Percentiles rank a stretch among this genome's conserved stretches.
These are phyloP conservation scores for Brachionus manjavacas DNA, from an alignment of 1,140 invertebrate genomes.

Conservation along the genomic window DNA sequence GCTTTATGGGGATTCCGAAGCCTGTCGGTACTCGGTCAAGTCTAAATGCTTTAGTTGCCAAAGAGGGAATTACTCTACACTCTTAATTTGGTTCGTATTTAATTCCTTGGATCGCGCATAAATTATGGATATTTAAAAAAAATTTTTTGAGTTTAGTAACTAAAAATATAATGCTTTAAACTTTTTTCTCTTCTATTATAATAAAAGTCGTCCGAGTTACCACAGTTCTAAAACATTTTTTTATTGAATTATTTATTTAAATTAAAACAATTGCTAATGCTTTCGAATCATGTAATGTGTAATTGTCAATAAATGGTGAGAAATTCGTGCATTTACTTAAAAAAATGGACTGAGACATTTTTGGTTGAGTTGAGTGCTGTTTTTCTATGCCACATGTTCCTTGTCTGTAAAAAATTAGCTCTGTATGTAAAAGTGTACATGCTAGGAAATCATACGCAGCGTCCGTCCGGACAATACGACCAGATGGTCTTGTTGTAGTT, in stretches of 20 bases:
- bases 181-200: conserved; percentile 5
- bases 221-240: conserved; percentile 20
- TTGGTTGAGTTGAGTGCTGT: neutral
- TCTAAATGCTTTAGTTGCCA: neutral
- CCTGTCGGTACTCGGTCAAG: neutral
- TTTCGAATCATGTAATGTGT: neutral
- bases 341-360: neutral
- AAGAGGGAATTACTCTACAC: neutral
- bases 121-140: conserved; percentile 18
- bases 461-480: neutral
- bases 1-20: neutral
- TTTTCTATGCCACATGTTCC: neutral
- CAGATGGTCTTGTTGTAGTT: neutral
- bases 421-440: neutral
- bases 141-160: conserved; percentile 5
- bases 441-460: neutral
- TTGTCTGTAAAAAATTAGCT: neutral
- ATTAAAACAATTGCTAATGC: neutral
- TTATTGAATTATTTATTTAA: conserved; percentile 12
- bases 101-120: neutral
- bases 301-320: neutral
- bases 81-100: neutral
- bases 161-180: conserved; percentile 5
- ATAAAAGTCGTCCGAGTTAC: conserved; percentile 22
- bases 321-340: neutral